These are phyloP conservation scores for Pocillopora damicornis DNA, from an alignment of 64 coral and sea anemone genomes.

Conservation along the genomic window DNA sequence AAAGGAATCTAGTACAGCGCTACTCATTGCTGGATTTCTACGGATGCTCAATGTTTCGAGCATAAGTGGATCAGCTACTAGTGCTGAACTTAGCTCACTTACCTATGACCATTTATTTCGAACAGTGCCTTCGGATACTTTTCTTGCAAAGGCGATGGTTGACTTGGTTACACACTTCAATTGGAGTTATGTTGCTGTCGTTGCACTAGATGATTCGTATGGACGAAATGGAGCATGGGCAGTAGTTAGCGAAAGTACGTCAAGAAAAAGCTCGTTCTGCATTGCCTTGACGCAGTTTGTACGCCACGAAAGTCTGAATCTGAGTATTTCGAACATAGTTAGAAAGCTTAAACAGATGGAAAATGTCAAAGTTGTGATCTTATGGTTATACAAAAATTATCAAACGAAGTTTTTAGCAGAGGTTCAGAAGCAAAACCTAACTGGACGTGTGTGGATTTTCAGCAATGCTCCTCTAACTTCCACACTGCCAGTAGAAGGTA, in stretches of 20 bases:
- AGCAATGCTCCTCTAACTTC: neutral
- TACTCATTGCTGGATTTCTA: neutral
- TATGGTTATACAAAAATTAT: slow-evolving; percentile 10
- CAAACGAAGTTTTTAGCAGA: slow-evolving; percentile 3
- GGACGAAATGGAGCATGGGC: slow-evolving; percentile 46
- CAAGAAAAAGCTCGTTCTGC: neutral
- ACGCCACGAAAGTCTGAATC: neutral
- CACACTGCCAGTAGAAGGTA: neutral
- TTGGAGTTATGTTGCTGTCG: slow-evolving; percentile 63
- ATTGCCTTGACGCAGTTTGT: slow-evolving; percentile 32
- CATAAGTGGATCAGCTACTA: slow-evolving; percentile 1
- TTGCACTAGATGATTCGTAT: slow-evolving; percentile 65
- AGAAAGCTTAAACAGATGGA: neutral
- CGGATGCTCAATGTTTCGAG: slow-evolving; percentile 10
- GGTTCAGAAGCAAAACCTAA: neutral
- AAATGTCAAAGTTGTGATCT: slow-evolving; percentile 14
- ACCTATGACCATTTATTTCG: slow-evolving; percentile 6
- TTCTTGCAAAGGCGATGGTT: slow-evolving; percentile 22
- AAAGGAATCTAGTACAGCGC: neutral
- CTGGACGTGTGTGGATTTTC: neutral
- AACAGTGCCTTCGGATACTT: slow-evolving; percentile 18
- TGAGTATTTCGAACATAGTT: neutral
- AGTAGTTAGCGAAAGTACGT: neutral
- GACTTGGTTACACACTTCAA: slow-evolving; percentile 21
- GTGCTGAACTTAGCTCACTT: slow-evolving; percentile 10